Evolutionary conservation across 2,888 invertebrate species (phyloP).

Genomic region (Apodemia zela): DNA sequence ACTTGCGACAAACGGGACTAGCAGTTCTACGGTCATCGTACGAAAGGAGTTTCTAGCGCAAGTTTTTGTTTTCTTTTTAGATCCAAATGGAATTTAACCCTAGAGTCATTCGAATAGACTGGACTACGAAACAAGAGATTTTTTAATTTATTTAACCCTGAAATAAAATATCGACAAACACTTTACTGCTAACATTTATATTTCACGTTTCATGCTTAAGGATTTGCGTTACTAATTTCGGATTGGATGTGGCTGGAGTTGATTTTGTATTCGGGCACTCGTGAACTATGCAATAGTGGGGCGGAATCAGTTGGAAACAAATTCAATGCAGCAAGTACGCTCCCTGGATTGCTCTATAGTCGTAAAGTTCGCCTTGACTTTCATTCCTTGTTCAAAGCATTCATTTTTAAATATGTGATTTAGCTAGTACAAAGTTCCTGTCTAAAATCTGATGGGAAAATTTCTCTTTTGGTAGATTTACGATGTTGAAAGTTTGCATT

Average conservation of each 20-base stretch:
- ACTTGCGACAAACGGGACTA: no score
- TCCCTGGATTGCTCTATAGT: conserved; percentile 50
- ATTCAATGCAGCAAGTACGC: conserved; percentile 49
- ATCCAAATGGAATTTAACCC: no score
- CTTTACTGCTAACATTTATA: not conserved
- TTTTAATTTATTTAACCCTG: no score
- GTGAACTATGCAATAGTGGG: conserved; percentile 56
- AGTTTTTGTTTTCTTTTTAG: no score
- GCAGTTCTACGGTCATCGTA: no score
- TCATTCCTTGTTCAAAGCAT: conserved; percentile 50
- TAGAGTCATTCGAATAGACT: no score
- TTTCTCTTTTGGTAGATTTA: not conserved
- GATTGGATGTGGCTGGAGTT: conserved; percentile 43
- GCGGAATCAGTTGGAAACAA: conserved; percentile 58
- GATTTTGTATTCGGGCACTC: conserved; percentile 53
- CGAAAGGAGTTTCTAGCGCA: no score
- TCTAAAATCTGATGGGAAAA: conserved; percentile 25
- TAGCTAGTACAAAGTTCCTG: conserved; percentile 50
- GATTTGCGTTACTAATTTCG: conserved; percentile 43
- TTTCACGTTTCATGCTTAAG: not conserved
- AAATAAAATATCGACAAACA: not conserved
- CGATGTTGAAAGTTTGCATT: no score
- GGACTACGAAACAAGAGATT: no score
- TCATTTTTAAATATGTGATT: conserved; percentile 65
- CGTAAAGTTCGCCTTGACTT: conserved; percentile 58